phyloP scores from a whole-genome alignment of 2,113 vertebrate species.

The Melospiza georgiana region DNA sequence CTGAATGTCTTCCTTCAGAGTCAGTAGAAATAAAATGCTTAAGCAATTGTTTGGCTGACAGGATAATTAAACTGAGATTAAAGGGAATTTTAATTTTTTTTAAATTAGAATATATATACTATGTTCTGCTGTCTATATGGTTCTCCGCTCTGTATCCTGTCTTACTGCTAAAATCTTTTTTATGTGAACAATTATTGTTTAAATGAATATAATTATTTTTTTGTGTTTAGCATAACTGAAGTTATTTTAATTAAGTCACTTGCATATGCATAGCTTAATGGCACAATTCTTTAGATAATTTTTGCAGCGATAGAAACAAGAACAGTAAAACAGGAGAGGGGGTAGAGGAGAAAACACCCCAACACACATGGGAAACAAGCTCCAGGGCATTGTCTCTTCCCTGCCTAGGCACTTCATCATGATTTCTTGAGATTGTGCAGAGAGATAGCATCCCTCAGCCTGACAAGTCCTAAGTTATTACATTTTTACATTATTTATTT shows the following conservation, averaged over 20 bases:
- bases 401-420: neutral
- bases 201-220: slow-evolving; percentile 53
- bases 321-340: neutral
- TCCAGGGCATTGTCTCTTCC: neutral
- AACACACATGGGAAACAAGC: neutral
- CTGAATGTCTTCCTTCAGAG: slow-evolving; percentile 36
- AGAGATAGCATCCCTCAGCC: neutral
- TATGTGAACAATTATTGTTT: slow-evolving; percentile 44
- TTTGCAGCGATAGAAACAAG: slow-evolving; percentile 34
- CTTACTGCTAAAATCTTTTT: slow-evolving; percentile 54
- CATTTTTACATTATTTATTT: neutral
- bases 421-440: neutral
- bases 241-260: slow-evolving; percentile 62
- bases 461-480: slow-evolving; percentile 10
- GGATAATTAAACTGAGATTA: slow-evolving; percentile 56
- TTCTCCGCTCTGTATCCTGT: neutral
- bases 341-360: neutral
- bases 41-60: slow-evolving; percentile 27
- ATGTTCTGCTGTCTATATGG: neutral
- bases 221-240: slow-evolving; percentile 51
- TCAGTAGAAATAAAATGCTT: slow-evolving; percentile 28
- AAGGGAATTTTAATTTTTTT: slow-evolving; percentile 33
- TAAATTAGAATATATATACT: neutral
- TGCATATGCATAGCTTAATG: slow-evolving; percentile 11
- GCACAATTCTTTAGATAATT: slow-evolving; percentile 43